Evolutionary conservation across 2,797 vertebrate species (phyloP), one percentile per base, ranked within the genome.

Genomic region (Ctenochaetus hawaiiensis): DNA sequence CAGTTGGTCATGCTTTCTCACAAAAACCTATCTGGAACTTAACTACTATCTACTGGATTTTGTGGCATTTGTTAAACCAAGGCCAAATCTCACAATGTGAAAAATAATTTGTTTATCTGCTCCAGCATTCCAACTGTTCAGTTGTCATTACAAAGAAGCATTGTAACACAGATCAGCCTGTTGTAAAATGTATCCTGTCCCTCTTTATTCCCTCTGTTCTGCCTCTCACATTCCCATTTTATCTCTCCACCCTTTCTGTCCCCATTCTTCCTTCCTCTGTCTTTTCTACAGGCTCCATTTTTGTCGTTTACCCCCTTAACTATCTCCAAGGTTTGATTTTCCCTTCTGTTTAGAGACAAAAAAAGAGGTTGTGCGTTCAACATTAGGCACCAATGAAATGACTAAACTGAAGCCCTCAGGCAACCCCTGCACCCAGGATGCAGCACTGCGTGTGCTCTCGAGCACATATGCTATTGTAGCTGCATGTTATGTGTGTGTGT

Each of bases 351-450:
- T 8, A 65, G 45, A 73, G 56, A 79, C 44, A 59, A 71, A 81
- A 75, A 62, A 20, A 75, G 57, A 82, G 20, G n/a, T 54, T 67
- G 47, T 78, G 72, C 56, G 64, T 66, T 72, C 58, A 76, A 69
- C 72, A 72, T 59, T 20, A 64, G 26, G 26, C 71, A 70, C 23
- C 0, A 14, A n/a, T 80, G 59, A 82, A 80, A 81, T 54, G 72
- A 77, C 67, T 83, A n/a, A 84, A 70, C 61, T n/a, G 18, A 58
- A n/a, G 76, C 67, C 84, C 63, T 73, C 17, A 4, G 90, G 86
- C 81, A 41, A 43, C 8, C 45, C 11, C 61, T n/a, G 17, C 69
- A 67, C 49, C 37, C 69, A 52, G 59, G 71, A 81, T 12, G 18
- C 53, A 39, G 49, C 49, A 0, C 56, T 65, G 49, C 49, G 57